These are phyloP conservation scores for Paralvinella palmiformis DNA, from an alignment of 1,140 invertebrate species.

Conservation along the genomic window DNA sequence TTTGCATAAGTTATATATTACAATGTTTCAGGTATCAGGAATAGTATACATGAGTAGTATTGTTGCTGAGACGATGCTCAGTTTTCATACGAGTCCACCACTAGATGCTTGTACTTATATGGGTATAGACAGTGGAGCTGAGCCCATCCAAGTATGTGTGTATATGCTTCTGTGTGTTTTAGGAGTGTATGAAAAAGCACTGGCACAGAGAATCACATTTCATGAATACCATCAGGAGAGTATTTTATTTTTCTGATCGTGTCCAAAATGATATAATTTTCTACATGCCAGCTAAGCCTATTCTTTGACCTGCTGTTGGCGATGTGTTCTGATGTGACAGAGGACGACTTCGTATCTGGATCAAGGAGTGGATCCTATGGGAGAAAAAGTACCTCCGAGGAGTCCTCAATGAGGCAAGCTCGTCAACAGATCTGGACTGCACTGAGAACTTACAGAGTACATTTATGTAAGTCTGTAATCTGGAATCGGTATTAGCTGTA, in stretches of 20 bases:
- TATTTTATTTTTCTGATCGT: no score
- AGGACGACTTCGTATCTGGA: constrained; percentile 48
- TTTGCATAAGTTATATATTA: no score
- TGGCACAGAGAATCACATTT: no score
- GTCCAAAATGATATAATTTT: no score
- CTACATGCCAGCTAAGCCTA: constrained; percentile 54
- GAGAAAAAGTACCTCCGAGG: no score
- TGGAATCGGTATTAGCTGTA: no score
- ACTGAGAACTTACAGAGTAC: no score
- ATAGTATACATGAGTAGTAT: constrained; percentile 46
- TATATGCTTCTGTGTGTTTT: not conserved
- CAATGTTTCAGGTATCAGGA: constrained; percentile 43
- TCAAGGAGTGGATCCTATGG: constrained; percentile 28
- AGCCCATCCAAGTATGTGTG: constrained; percentile 47
- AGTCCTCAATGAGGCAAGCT: no score
- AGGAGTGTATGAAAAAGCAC: no score
- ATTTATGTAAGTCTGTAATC: no score
- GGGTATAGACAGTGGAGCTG: constrained; percentile 52
- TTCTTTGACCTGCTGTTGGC: constrained; percentile 54
- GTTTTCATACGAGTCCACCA: constrained; percentile 48
- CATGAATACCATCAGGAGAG: no score
- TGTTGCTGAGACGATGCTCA: constrained; percentile 49
- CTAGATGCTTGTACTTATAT: constrained; percentile 54
- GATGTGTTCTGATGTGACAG: constrained; percentile 44
- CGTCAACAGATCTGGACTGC: no score